Evolutionary conservation across 2,888 invertebrate genomes (phyloP).

Genomic region (Cartodere bifasciata): DNA sequence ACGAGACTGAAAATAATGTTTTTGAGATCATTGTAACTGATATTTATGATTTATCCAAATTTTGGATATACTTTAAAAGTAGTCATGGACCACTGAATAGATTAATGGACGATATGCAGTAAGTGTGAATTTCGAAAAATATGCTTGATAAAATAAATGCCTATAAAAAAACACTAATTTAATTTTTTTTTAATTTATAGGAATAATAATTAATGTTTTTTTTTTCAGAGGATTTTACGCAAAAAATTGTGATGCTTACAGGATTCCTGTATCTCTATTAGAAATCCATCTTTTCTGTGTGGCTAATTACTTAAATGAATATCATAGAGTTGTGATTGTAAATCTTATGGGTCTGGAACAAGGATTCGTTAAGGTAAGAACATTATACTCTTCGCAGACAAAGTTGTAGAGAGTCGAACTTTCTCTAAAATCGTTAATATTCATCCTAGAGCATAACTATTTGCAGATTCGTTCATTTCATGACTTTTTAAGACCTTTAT

Average conservation of each 20-base stretch:
- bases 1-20: no score
- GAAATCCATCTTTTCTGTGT: conserved; percentile 38
- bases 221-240: conserved; percentile 18
- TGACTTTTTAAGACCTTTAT: no score
- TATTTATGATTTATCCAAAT: conserved; percentile 45
- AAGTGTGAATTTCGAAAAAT: conserved; percentile 17
- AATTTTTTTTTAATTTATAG: conserved; percentile 1
- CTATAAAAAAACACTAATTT: not conserved
- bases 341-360: conserved; percentile 30
- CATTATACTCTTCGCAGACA: no score
- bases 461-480: no score
- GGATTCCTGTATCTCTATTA: conserved; percentile 18
- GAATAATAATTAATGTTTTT: conserved; percentile 3
- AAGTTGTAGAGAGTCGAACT: no score
- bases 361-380: conserved; percentile 37
- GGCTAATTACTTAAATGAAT: conserved; percentile 36
- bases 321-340: conserved; percentile 41
- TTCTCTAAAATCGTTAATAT: no score
- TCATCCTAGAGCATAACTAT: no score
- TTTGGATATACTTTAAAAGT: conserved; percentile 42
- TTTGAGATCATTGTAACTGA: conserved; percentile 38
- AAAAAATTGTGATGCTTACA: conserved; percentile 12
- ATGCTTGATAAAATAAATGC: no score
- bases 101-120: conserved; percentile 43
- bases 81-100: conserved; percentile 31